Evolutionary conservation across 2,888 invertebrate species (phyloP), one percentile per base, ranked within the genome.

Genomic region (Spodoptera littoralis): DNA sequence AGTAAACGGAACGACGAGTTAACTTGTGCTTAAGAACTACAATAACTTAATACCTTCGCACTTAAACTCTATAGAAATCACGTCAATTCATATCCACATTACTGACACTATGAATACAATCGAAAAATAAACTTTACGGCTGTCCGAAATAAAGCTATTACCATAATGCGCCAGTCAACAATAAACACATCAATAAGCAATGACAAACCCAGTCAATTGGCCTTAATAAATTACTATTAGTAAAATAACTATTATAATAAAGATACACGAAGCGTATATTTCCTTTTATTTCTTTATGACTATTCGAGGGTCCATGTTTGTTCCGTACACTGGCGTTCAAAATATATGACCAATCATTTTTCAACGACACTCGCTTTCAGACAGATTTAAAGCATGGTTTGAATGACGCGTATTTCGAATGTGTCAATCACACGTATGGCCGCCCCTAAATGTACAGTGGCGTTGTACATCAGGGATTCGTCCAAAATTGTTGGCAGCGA

Each of bases 281-380:
- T 63, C 50, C 62, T 68, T 76, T 77, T 76, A 70, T 79, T 55
- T 72, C 59, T 70, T 72, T 63, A 62, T 60, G 50, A 64, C 47
- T 50, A 65, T 72, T 73, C 60, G 73, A 49, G 60, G 60, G 30
- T 36, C 55, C 51, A 46, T 54, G 60, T 52, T 60, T 65, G 63
- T 58, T 61, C 56, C 46, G 59, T 62, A 68, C 54, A 75, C 49
- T 60, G 61, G 47, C 67, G 62, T 65, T 73, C 61, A 61, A 65
- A 79, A 79, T 73, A 77, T 73, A 87, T 84, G 87, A 84, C 84
- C 89, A 85, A 86, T 89, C 86, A 90, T 89, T 89, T 90, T 90
- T 90, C 90, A 89, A 88, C 84, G 86, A 84, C 86, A 85, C 83
- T 75, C 81, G 84, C 88, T 84, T 83, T 82, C 69, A 84, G 82